Conservation (phyloP, 2,113 vertebrate genomes). For the Pituophis catenifer region DNA sequence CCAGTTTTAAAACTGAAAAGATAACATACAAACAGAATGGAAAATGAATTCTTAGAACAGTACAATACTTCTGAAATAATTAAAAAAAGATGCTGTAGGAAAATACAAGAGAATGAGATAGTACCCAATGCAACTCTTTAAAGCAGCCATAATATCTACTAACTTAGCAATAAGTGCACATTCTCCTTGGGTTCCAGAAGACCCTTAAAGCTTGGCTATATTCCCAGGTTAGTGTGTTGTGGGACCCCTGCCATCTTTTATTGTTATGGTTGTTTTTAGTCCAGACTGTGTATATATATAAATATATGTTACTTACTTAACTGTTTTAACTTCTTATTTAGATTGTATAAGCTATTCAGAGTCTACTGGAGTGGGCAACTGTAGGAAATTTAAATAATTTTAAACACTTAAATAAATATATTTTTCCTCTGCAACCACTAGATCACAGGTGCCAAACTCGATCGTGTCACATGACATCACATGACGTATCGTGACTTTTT, state of each 20-base stretch:
- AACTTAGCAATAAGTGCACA: neutral
- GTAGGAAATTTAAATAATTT: neutral
- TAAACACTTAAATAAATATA: neutral
- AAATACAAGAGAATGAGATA: neutral
- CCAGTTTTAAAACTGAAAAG: neutral
- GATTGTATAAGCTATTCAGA: neutral
- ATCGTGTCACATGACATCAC: no score
- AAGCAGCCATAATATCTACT: neutral
- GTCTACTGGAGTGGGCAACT: neutral
- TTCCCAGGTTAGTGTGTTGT: neutral
- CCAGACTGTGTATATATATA: neutral
- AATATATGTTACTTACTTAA: neutral
- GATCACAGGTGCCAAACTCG: no score
- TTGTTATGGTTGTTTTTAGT: neutral
- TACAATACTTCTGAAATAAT: neutral
- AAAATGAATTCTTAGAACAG: neutral
- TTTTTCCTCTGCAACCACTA: neutral
- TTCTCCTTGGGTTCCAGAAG: neutral
- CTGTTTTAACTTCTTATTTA: neutral
- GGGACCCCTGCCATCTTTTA: neutral
- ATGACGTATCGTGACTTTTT: no score
- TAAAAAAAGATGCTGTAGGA: neutral
- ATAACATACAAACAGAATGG: neutral
- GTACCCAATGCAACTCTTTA: neutral
- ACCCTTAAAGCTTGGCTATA: neutral